Evolutionary conservation across 30 jellyfish, hydroid and myxozoan species (phyloP), one percentile per base, ranked within the genome.

Genomic region (Hydra vulgaris): DNA sequence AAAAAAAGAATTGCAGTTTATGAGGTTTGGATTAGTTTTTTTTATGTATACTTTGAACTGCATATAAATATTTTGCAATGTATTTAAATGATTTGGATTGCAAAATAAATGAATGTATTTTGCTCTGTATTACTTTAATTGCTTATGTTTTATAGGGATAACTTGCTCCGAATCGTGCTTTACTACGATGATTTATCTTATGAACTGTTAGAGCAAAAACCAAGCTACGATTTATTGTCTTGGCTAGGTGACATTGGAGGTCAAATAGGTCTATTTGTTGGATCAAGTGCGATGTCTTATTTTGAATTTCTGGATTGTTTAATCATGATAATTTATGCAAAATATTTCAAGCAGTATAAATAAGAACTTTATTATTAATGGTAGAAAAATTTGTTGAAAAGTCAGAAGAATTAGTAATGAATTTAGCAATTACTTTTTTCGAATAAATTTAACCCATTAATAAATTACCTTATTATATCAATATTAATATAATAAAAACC

Each of bases 121-220:
- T n/a, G n/a, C n/a, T n/a, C n/a, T 40, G 5, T 40, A 3, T 12
- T 40, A 3, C 61, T 12, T 12, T 3, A 40, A 3, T 3, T 3
- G 12, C 61, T 15, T 18, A 0, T 26, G 21, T 56, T 7, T 88
- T 83, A 21, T 74, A 88, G 96, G 80, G 96, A 88, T 27, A 88
- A 88, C 71, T 88, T 21, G 54, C 72, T 88, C 80, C 73, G 74
- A 73, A 79, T 88, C 23, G 85, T 77, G 27, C 70, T 88, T 23
- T 88, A 71, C 77, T 88, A 88, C 78, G 93, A 82, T 21, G 94
- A 88, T 17, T 83, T 88, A 21, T 67, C 85, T 26, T 88, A 88
- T 52, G 96, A 88, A 71, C 84, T 53, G 0, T 56, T 88, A 81
- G 96, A 88, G 74, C 95, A 88, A 69, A 25, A 66, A 7, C 94